These are phyloP conservation scores for Holothuria scabra DNA, from an alignment of 53 echinoderm and acorn worm genomes.

Conservation along the genomic window DNA sequence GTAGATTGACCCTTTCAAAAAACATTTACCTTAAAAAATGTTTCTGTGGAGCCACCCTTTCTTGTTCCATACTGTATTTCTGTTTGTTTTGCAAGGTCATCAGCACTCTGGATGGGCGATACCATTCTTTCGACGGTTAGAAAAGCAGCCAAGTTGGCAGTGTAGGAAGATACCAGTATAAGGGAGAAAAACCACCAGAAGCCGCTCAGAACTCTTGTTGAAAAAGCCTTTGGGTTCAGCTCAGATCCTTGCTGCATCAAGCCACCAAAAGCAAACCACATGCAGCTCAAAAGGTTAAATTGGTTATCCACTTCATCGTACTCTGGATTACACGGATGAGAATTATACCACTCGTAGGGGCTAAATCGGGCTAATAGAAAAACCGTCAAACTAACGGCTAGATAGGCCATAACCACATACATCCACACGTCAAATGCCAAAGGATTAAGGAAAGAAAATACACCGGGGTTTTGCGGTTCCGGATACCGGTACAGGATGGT, in stretches of 20 bases:
- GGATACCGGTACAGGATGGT: conserved; percentile 92
- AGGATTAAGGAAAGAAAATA: conserved; percentile 97
- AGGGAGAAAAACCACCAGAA: conserved; percentile 99
- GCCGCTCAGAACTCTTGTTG: conserved; percentile 92
- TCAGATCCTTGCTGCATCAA: conserved; percentile 99
- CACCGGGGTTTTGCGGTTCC: conserved; percentile 94
- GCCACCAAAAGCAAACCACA: conserved; percentile 99
- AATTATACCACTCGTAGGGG: conserved; percentile 99
- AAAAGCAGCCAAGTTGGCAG: conserved; percentile 97
- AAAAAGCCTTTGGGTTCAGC: conserved; percentile 94
- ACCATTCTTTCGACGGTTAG: conserved; percentile 97
- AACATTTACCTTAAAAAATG: conserved; percentile 85
- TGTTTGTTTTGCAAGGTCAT: conserved; percentile 89
- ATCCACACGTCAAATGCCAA: conserved; percentile 97
- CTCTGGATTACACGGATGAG: conserved; percentile 97
- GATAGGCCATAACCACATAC: conserved; percentile 95
- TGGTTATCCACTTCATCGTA: conserved; percentile 98
- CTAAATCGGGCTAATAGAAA: conserved; percentile 96
- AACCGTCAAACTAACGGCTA: conserved; percentile 86
- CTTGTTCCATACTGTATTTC: conserved; percentile 94
- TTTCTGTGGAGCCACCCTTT: conserved; percentile 82
- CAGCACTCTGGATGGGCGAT: conserved; percentile 87
- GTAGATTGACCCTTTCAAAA: no score
- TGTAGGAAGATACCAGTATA: conserved; percentile 95
- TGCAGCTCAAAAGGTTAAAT: conserved; percentile 92